Evolutionary conservation across 2,888 invertebrate genomes (phyloP), one percentile per base, ranked within the genome.

Genomic region (Athalia cordata): DNA sequence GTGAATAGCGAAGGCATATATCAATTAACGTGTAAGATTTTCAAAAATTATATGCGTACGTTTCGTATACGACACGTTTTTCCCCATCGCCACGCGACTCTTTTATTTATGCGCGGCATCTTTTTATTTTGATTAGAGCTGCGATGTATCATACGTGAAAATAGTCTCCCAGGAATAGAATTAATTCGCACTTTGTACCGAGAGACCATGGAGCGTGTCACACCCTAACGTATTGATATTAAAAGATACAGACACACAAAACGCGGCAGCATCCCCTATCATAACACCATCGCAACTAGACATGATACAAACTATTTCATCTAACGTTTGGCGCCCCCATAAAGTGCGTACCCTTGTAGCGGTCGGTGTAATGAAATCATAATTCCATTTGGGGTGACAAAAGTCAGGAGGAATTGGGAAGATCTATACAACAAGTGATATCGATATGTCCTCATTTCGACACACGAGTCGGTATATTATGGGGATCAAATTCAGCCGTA

Each of bases 301-400:
- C 61, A 49, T 79, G 79, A 78, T 79, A 81, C 83, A 84, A 84
- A 84, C 84, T 82, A 84, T 84, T 83, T 79, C 80, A 81, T 82
- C 77, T 68, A 78, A 77, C 78, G 78, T 49, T 50, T 52, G 75
- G 62, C 62, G 61, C 75, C 75, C 62, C 43, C 75, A 50, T 62
- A 62, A 75, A 75, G 75, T 75, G 62, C 75, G 62, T 62, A 75
- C 77, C 80, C 82, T 81, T 80, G 79, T 79, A 76, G 78, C 82
- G 81, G 80, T 82, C 76, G 81, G 80, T 81, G 81, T 83, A 84
- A 84, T 84, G 83, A 80, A 82, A 84, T 84, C 83, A 83, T 83
- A 85, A 85, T 85, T 84, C 82, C 81, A 84, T 84, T 83, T 82
- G 79, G 79, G 80, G 81, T 78, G 81, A 78, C 79, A 75, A 75